phyloP scores from a whole-genome alignment of 2,888 invertebrate genomes.

The Lasioglossum oenotherae region DNA sequence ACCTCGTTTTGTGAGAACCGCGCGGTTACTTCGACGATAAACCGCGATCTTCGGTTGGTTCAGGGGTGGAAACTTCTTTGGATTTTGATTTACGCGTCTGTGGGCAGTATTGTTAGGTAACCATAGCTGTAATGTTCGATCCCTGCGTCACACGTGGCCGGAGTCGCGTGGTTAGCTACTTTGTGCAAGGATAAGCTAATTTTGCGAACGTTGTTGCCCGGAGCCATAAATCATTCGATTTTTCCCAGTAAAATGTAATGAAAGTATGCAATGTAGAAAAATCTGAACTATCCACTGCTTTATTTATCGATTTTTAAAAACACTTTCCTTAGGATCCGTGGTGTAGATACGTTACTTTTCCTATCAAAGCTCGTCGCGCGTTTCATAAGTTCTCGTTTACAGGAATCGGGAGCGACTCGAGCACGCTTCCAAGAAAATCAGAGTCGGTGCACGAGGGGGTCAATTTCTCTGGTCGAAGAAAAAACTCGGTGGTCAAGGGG shows the following conservation, averaged over 20 bases:
- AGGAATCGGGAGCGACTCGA: background rate
- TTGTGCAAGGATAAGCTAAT: background rate
- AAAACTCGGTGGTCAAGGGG: background rate
- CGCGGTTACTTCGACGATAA: background rate
- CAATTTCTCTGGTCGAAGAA: background rate
- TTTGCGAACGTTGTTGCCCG: background rate
- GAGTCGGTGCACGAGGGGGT: background rate
- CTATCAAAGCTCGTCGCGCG: background rate
- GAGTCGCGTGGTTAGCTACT: background rate
- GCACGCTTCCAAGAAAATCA: background rate
- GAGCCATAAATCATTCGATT: background rate
- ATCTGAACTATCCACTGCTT: too few species aligned
- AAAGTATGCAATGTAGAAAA: background rate
- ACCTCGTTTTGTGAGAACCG: conserved; percentile 1
- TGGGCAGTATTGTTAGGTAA: background rate
- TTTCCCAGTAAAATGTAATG: background rate
- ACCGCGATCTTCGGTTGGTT: background rate
- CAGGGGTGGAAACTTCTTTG: background rate
- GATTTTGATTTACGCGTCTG: background rate
- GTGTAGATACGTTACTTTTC: too few species aligned
- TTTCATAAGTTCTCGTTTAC: background rate
- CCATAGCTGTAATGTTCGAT: background rate
- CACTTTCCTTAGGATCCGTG: too few species aligned
- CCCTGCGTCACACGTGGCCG: background rate
- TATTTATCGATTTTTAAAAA: too few species aligned